Base-by-base conservation (phyloP, 2,888 invertebrate species). In the Ichneumoninae sp. region DNA sequence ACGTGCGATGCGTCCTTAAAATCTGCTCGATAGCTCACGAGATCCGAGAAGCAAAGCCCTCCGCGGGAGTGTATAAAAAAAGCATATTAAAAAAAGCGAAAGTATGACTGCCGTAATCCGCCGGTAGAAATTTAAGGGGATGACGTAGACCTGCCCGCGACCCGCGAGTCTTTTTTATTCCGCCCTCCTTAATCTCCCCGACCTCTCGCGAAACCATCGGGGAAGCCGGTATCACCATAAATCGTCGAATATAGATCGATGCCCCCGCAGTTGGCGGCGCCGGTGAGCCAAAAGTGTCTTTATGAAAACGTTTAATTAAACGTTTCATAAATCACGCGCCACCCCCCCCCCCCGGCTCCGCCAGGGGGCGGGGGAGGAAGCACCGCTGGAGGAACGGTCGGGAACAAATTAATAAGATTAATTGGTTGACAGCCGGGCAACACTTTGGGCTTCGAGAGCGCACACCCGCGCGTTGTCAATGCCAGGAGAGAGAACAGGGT, bases 331-430 rank as follows among this genome's bases (percentile, higher is more conserved):
- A 92, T 85, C 85, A 85, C 76, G 71, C 60, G 44, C n/a, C 69
- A 16, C 74, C 13, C 73, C 71, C 63, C 40, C 1, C 8, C 40
- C 1, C 40, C 36, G 7, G 0, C 1, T 66, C 30, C 68, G 54
- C 26, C 7, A 44, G 19, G 69, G 57, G 30, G 36, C 26, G 70
- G 74, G 44, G 40, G 66, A 83, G 83, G 70, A 81, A 81, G 81
- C 81, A 81, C 63, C 75, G 75, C 75, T 79, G 83, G 85, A 85
- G 81, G 82, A 83, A 83, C 26, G 86, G 86, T 85, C 83, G 87
- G 86, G 89, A 91, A 92, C 92, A 90, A 92, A 92, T 92, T 92
- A 92, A 92, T 92, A 92, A 92, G 92, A 92, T 92, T 92, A 92
- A 92, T 92, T 92, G 92, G 92, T 91, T 91, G 92, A 91, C 92